These are phyloP conservation scores for Saiga tatarica DNA, from an alignment of 2,113 vertebrate species.

Conservation along the genomic window DNA sequence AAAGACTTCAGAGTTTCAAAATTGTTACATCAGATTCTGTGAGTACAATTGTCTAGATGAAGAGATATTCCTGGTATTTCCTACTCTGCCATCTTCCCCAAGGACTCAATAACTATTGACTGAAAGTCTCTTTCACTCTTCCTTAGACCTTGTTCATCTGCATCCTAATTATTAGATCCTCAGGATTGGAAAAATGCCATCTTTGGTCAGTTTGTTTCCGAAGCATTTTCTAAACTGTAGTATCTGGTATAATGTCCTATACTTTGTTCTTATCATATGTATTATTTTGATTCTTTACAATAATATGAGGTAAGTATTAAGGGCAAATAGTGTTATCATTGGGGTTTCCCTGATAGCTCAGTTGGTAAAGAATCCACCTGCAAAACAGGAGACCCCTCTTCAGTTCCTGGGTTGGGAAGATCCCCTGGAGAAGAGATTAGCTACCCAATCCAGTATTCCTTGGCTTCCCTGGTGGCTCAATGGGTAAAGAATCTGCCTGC, in stretches of 20 bases:
- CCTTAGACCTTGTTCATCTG: neutral
- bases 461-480: neutral
- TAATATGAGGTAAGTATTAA: neutral
- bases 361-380: neutral
- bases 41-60: neutral
- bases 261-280: neutral
- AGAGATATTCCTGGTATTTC: neutral
- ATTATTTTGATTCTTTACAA: constrained; percentile 20
- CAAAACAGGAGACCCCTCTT: neutral
- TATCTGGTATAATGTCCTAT: neutral
- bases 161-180: neutral
- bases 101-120: neutral
- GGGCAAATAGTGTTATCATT: neutral
- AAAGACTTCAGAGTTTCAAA: neutral
- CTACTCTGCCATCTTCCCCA: neutral
- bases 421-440: neutral
- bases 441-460: neutral
- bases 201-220: neutral
- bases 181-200: neutral
- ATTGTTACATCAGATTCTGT: neutral
- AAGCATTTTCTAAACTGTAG: neutral
- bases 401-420: neutral
- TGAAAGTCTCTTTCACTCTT: neutral
- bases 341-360: neutral
- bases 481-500: neutral